These are phyloP conservation scores for Lithophane ornitopus DNA, from an alignment of 2,888 invertebrate genomes.

Conservation along the genomic window DNA sequence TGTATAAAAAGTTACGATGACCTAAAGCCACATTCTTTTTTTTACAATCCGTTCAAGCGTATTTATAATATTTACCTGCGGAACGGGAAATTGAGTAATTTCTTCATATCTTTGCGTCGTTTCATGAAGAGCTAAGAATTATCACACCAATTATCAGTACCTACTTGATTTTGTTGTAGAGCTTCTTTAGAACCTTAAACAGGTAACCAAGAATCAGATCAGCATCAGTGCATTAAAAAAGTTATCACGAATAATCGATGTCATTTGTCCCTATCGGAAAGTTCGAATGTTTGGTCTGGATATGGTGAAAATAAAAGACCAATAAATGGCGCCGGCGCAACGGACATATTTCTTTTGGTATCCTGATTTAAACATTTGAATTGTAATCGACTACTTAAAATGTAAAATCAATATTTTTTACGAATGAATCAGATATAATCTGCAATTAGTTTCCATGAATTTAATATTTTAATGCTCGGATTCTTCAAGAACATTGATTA, in stretches of 20 bases:
- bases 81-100: not conserved
- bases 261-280: conserved; percentile 16
- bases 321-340: conserved; percentile 21
- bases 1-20: conserved; percentile 43
- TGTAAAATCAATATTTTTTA: conserved; percentile 40
- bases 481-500: conserved; percentile 7
- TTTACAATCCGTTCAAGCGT: not conserved
- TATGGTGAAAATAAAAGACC: conserved; percentile 35
- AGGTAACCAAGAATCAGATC: not conserved
- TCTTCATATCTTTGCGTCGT: not conserved
- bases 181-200: not conserved
- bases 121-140: not conserved
- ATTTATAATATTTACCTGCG: conserved; percentile 21
- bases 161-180: not conserved
- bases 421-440: conserved; percentile 11
- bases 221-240: not conserved
- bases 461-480: conserved; percentile 16
- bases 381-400: conserved; percentile 38
- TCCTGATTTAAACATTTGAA: conserved; percentile 40
- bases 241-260: conserved; percentile 11
- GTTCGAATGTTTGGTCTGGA: conserved; percentile 10
- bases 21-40: conserved; percentile 18
- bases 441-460: conserved; percentile 6
- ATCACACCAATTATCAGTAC: not conserved
- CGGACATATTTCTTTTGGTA: conserved; percentile 33